These are phyloP conservation scores for Allacma fusca DNA, from an alignment of 2,888 invertebrate genomes.

Conservation along the genomic window DNA sequence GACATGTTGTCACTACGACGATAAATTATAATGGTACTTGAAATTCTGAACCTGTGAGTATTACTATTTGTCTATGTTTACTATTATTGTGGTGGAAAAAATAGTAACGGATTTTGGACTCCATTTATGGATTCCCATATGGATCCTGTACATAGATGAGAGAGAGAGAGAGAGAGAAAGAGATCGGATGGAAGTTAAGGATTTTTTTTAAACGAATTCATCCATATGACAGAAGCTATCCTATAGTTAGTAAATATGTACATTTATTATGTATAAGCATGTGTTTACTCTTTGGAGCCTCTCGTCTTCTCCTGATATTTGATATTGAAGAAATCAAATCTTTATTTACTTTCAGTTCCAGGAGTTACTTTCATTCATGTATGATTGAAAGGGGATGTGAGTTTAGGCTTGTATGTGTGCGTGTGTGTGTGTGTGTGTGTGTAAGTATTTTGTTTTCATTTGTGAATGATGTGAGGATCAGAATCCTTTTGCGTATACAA, in stretches of 20 bases:
- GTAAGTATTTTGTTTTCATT: no score
- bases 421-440: not conserved
- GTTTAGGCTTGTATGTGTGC: not conserved
- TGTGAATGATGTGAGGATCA: no score
- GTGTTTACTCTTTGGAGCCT: not conserved
- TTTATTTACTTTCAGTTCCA: slow-evolving; percentile 16
- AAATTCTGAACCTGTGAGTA: not conserved
- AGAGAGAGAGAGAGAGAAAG: slow-evolving; percentile 1
- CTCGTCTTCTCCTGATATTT: not conserved
- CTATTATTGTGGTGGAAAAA: not conserved
- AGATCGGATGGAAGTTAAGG: no score
- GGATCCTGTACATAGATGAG: not conserved
- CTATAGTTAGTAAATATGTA: no score
- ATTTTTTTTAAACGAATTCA: no score
- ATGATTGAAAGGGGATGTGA: not conserved
- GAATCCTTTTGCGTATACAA: no score
- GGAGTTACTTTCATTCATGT: slow-evolving; percentile 16
- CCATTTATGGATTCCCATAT: not conserved
- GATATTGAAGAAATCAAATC: slow-evolving; percentile 16
- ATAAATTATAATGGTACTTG: not conserved
- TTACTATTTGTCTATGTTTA: slow-evolving; percentile 1
- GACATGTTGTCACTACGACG: not conserved
- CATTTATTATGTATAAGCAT: no score
- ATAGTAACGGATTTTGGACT: not conserved
- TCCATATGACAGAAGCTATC: no score